Base-by-base conservation (phyloP, 2,113 vertebrate genomes). In the Abramis brama region DNA sequence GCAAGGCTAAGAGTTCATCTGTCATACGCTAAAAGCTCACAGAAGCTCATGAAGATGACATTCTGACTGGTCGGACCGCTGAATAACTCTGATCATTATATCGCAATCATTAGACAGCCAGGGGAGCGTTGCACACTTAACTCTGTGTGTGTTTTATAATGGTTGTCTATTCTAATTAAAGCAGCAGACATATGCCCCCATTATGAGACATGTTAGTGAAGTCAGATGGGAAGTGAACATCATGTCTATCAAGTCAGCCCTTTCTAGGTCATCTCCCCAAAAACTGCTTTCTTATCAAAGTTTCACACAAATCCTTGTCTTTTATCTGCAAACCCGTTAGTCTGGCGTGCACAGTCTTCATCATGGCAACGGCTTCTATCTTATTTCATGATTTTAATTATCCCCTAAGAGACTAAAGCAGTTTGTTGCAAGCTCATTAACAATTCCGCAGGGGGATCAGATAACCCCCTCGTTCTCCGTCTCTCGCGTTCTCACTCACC, bases 311-410 rank as follows among this genome's bases (percentile, higher is more conserved):
- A 84, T 79, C 73, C 86, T 87, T 85, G 73, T 87, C 88, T 90
- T 91, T 91, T 87, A 89, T 87, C 88, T 86, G 33, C 66, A 85
- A 60, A 87, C 74, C 52, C 59, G 23, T 52, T 88, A 39, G 70
- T 86, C 76, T 87, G 66, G 60, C 13, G 13, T 78, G 74, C 23
- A 30, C 71, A 7, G 39, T 59, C 87, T 87, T 83, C 73, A 62
- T 87, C 80, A 85, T 90, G 84, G 87, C 83, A 89, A 83, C 83
- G 39, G 82, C 75, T 79, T 88, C 84, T 86, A 74, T 90, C 89
- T 92, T 84, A 90, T 88, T 89, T 86, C 84, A 84, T 87, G 88
- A 86, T 91, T 91, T 91, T 92, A 92, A 92, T 92, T 89, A 92
- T 91, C 85, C 89, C 91, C 91, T 91, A 66, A 47, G 91, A 92